Evolutionary conservation across 1,140 invertebrate genomes (phyloP).

Genomic region (Cydia fagiglandana): DNA sequence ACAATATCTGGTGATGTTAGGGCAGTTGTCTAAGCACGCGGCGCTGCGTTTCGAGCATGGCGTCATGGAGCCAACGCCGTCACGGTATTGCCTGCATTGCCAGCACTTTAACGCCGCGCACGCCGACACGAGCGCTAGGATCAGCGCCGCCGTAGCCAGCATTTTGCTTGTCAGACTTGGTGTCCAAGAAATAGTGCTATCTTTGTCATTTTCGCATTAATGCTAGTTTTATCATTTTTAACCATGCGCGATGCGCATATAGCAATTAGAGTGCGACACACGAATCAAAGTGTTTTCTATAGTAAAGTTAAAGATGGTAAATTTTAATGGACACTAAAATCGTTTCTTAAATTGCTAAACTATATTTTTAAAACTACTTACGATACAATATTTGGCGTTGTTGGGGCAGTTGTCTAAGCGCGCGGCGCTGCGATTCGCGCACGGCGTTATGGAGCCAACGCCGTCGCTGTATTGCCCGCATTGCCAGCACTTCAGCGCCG

Average conservation of each 20-base stretch:
- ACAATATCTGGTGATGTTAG: constrained; percentile 82
- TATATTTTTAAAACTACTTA: constrained; percentile 58
- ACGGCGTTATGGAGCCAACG: constrained; percentile 89
- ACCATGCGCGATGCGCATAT: no score
- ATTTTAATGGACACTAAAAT: no score
- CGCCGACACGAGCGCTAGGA: constrained; percentile 48
- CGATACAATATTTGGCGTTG: constrained; percentile 85
- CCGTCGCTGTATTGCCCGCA: constrained; percentile 90
- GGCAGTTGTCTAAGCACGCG: constrained; percentile 83
- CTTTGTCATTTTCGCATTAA: no score
- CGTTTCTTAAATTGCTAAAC: no score
- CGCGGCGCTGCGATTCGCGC: constrained; percentile 85
- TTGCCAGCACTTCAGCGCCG: constrained; percentile 84
- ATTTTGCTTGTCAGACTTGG: constrained; percentile 36
- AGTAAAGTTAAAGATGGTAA: no score
- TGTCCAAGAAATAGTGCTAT: no score
- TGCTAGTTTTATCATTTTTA: no score
- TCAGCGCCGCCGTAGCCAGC: constrained; percentile 38
- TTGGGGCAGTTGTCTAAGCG: constrained; percentile 83
- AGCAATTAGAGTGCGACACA: no score
- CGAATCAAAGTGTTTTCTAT: no score
- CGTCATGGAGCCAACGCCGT: constrained; percentile 89
- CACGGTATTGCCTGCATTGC: constrained; percentile 89
- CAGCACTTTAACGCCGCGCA: constrained; percentile 82
- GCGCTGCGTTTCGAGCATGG: constrained; percentile 87